These are phyloP conservation scores for Pangasius sanitwongsei DNA, from an alignment of 2,797 vertebrate genomes.

Conservation along the genomic window DNA sequence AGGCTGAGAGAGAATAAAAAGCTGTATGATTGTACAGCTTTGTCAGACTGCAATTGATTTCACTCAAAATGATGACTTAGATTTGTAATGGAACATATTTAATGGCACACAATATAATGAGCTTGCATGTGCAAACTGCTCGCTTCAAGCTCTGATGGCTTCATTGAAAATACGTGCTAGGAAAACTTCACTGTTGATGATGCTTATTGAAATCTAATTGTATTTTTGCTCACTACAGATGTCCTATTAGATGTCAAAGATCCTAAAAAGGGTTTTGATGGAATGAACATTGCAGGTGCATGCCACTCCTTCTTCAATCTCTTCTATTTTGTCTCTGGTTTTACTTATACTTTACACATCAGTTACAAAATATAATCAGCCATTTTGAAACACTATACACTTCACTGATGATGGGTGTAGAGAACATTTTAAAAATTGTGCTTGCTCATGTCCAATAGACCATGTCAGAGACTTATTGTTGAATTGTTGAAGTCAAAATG, in stretches of 20 bases:
- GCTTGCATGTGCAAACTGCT: constrained; percentile 12
- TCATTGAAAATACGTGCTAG: constrained; percentile 29
- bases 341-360: constrained; percentile 65
- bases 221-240: constrained; percentile 65
- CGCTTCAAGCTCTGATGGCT: constrained; percentile 28
- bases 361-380: constrained; percentile 72
- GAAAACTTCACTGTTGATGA: constrained; percentile 38
- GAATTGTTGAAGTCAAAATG: background rate
- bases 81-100: constrained; percentile 46
- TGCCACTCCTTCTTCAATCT: constrained; percentile 57
- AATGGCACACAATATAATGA: constrained; percentile 29
- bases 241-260: constrained; percentile 62
- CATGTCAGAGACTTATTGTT: constrained; percentile 30
- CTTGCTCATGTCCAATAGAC: constrained; percentile 58
- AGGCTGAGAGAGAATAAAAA: constrained; percentile 1
- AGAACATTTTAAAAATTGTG: constrained; percentile 75
- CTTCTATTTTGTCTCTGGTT: constrained; percentile 56
- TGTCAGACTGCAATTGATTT: constrained; percentile 35
- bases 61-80: constrained; percentile 24
- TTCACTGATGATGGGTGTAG: constrained; percentile 78
- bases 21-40: background rate
- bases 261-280: constrained; percentile 69
- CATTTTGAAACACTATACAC: constrained; percentile 69
- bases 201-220: constrained; percentile 65
- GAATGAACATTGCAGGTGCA: constrained; percentile 72